Base-by-base conservation (phyloP, 2,888 invertebrate species). In the Watsonalla binaria region DNA sequence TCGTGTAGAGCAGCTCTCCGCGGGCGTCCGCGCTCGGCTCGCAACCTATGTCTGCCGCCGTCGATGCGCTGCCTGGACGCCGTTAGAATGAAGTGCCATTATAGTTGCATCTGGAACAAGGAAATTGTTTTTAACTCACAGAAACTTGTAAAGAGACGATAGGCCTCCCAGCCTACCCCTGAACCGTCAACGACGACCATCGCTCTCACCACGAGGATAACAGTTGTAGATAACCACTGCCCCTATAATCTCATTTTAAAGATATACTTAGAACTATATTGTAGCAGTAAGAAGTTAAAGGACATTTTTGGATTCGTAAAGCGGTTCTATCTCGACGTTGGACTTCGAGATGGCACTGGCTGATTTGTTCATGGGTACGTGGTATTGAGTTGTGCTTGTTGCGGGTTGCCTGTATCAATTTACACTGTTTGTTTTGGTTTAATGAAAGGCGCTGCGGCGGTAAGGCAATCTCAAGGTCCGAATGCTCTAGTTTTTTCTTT, bases 121-220 rank as follows among this genome's bases (percentile, higher is more conserved):
- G 96, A 96, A 92, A 96, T 97, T 89, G 95, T 97, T 90, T 94
- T 97, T 92, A 96, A 96, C 92, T 96, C 96, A 86, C 96, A 97
- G 87, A 97, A 97, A 92, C 92, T 97, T 81, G 96, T 97, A 76
- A 97, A 97, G 91, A 96, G 97, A 96, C 96, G 96, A 93, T 96
- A 96, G 95, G 85, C 70, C 64, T 62, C 58, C 59, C 68, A 63
- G 66, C 57, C 62, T 70, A 60, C 63, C 57, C 68, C 74, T 75
- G 81, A 77, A 76, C 71, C 74, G 69, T 74, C 63, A 62, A 73
- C 86, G 84, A 88, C 89, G 86, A 89, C 86, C 78, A 80, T 71
- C 65, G 88, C 88, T 80, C 76, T 73, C 72, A 68, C 70, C 74
- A 76, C 78, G 85, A 83, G 83, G 86, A 86, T 75, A 78, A 71